These are phyloP conservation scores for Acleris literana DNA, from an alignment of 2,888 invertebrate species.

Conservation along the genomic window DNA sequence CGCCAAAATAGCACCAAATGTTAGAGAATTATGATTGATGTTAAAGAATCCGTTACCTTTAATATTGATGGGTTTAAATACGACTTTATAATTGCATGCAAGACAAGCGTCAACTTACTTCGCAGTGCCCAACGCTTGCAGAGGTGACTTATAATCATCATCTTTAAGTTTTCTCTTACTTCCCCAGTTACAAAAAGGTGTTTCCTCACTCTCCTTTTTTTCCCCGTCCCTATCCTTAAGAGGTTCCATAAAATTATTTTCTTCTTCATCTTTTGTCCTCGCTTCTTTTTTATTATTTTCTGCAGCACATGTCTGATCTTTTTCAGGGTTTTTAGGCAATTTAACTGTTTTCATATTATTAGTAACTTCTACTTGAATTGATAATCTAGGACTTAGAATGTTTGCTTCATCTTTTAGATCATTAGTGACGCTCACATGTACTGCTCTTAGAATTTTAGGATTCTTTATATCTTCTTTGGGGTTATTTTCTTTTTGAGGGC, in stretches of 20 bases:
- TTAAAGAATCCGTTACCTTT: conserved; percentile 13
- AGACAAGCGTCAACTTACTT: conserved; percentile 57
- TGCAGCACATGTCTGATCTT: conserved; percentile 45
- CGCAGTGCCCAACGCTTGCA: conserved; percentile 62
- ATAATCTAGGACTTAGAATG: conserved; percentile 49
- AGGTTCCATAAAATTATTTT: conserved; percentile 35
- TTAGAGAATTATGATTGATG: neutral
- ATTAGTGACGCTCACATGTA: conserved; percentile 62
- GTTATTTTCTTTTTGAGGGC: conserved; percentile 73
- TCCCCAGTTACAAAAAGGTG: conserved; percentile 32
- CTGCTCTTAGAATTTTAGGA: conserved; percentile 50
- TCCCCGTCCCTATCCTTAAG: conserved; percentile 45
- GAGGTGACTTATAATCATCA: conserved; percentile 72
- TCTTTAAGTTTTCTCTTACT: conserved; percentile 38
- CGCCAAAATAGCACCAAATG: conserved; percentile 2
- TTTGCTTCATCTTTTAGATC: conserved; percentile 51
- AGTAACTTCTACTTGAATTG: conserved; percentile 60
- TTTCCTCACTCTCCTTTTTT: conserved; percentile 37
- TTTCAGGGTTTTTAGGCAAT: conserved; percentile 48
- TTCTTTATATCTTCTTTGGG: conserved; percentile 61
- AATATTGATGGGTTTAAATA: conserved; percentile 3
- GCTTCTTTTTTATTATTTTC: conserved; percentile 38
- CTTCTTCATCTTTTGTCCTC: conserved; percentile 34
- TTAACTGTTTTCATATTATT: conserved; percentile 65
- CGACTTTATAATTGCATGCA: conserved; percentile 10